A percentile compares a stretch with the other conserved stretches of the same genome.
Conservation (phyloP, 1,140 invertebrate genomes). For the Nasonia longicornis region DNA sequence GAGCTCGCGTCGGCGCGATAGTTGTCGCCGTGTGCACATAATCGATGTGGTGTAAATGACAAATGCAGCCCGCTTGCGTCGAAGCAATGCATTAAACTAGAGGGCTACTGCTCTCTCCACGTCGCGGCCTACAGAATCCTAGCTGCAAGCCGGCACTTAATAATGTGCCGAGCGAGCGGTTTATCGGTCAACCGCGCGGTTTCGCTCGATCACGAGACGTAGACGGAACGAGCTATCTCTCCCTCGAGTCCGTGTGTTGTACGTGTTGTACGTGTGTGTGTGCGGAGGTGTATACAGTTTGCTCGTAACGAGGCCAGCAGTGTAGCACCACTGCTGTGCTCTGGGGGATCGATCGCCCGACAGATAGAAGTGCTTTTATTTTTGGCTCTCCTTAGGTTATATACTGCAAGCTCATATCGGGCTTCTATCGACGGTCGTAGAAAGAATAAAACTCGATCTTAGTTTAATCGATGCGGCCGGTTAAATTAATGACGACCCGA, state of each 20-base stretch:
- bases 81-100: slow-evolving; percentile 8
- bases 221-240: not conserved
- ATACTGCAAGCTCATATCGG: too few species aligned
- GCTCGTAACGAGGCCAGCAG: not conserved
- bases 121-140: not conserved
- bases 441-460: too few species aligned
- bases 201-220: slow-evolving; percentile 11
- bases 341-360: not conserved
- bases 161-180: slow-evolving; percentile 9
- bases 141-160: slow-evolving; percentile 12
- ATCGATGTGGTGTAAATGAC: slow-evolving; percentile 35
- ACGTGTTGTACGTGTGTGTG: not conserved
- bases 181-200: not conserved
- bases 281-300: not conserved
- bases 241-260: not conserved
- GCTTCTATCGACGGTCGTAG: too few species aligned
- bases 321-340: not conserved
- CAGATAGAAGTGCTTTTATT: not conserved
- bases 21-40: slow-evolving; percentile 5
- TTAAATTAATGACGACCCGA: too few species aligned
- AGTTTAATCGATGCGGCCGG: too few species aligned
- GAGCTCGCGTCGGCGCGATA: not conserved
- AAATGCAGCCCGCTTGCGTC: not conserved
- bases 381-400: not conserved
- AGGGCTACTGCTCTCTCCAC: not conserved